Evolutionary conservation across 2,888 invertebrate genomes (phyloP), one percentile per base, ranked within the genome.

Genomic region (Apodemia mormo): DNA sequence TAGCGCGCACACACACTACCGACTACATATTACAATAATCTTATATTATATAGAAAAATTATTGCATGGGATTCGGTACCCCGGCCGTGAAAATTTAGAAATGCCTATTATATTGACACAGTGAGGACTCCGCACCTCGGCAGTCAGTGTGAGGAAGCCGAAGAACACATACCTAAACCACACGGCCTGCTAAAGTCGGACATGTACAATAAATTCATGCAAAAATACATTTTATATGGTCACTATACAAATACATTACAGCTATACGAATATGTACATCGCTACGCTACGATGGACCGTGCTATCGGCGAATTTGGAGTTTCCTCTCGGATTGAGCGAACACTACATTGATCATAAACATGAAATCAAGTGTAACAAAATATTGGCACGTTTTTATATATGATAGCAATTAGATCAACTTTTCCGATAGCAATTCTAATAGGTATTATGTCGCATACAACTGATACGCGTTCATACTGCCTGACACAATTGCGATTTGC

Each of bases 151-250:
- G 30, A 61, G 69, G 69, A 65, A 65, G 69, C 65, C 69, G 54
- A 56, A 65, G 65, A 65, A 70, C 68, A 73, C 75, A 43, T 43
- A 76, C 78, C 79, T 78, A 78, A 80, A 79, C 76, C 79, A 77
- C 79, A 78, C 73, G 72, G 70, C 72, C 65, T 68, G 70, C 76
- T 77, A 77, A 74, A 72, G 69, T 71, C 66, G 72, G 61, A 74
- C 76, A 72, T 74, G 72, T 74, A 78, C 73, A 78, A 76, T 79
- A 79, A 82, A 75, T 69, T 82, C 82, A 85, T 85, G 84, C 83
- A 84, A 84, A 85, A 84, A 84, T 84, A 85, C 81, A 78, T 78
- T 82, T 80, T 80, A 80, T 80, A 78, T 80, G 77, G 75, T 76
- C 75, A 77, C 79, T 83, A 81, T 80, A 65, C 65, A 73, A 81